Conservation (phyloP, 1,140 invertebrate species). For the Ridgeia piscesae region DNA sequence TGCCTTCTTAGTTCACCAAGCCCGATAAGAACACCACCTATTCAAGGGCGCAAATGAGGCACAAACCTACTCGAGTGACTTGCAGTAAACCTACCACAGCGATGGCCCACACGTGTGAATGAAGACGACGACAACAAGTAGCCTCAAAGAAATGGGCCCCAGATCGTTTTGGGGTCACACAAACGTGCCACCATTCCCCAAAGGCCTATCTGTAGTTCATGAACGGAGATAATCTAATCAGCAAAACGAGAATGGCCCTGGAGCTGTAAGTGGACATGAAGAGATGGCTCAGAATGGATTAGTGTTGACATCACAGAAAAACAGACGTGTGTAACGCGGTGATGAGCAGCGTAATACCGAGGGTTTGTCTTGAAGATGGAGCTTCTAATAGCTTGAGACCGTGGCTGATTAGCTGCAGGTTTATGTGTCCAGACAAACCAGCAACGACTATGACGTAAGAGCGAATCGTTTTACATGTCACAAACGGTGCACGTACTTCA, state of each 20-base stretch:
- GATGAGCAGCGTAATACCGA: not conserved
- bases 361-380: not conserved
- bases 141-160: not conserved
- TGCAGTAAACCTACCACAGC: not conserved
- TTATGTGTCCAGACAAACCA: not conserved
- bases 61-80: not conserved
- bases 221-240: not conserved
- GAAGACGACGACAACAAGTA: not conserved
- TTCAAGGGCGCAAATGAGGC: not conserved
- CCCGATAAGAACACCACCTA: not conserved
- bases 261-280: not conserved
- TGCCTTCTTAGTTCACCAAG: not conserved
- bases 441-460: not conserved
- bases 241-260: not conserved
- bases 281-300: not conserved
- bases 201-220: not conserved
- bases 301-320: not conserved
- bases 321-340: not conserved
- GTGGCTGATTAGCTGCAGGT: not conserved
- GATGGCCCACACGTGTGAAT: not conserved
- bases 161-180: not conserved
- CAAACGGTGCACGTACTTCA: not conserved
- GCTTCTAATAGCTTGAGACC: not conserved
- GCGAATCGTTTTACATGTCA: not conserved
- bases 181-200: not conserved